Conservation (phyloP, 2,113 vertebrate genomes). For the Glaucomys volans region DNA sequence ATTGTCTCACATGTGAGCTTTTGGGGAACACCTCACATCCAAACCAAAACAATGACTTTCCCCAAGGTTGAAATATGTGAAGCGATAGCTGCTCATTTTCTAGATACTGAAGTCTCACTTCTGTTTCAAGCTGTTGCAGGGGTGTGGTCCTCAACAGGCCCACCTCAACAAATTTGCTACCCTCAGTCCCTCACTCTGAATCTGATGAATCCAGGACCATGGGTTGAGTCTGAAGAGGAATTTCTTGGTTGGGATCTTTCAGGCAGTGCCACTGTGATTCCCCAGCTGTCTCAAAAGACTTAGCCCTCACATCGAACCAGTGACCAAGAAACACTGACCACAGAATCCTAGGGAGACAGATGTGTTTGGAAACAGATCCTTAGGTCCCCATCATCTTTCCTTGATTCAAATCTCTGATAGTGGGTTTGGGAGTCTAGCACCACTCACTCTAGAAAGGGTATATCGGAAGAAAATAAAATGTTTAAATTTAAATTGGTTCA, state of each 20-base stretch:
- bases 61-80: neutral
- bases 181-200: neutral
- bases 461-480: neutral
- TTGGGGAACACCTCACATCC: too few relatives aligned
- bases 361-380: neutral
- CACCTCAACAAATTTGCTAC: neutral
- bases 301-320: neutral
- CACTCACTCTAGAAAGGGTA: neutral
- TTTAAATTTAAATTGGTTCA: neutral
- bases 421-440: neutral
- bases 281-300: neutral
- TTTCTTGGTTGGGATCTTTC: neutral
- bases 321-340: neutral
- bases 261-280: neutral
- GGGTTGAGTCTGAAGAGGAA: neutral
- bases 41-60: neutral
- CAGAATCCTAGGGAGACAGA: neutral
- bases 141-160: neutral
- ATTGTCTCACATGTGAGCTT: too few relatives aligned
- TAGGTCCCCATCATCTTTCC: neutral
- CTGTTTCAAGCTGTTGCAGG: neutral
- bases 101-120: neutral
- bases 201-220: neutral
- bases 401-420: neutral
- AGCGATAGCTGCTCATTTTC: neutral